Percentiles rank a stretch among this genome's conserved stretches.
These are phyloP conservation scores for Amblyornis subalaris DNA, from an alignment of 2,113 vertebrate genomes.

Conservation along the genomic window DNA sequence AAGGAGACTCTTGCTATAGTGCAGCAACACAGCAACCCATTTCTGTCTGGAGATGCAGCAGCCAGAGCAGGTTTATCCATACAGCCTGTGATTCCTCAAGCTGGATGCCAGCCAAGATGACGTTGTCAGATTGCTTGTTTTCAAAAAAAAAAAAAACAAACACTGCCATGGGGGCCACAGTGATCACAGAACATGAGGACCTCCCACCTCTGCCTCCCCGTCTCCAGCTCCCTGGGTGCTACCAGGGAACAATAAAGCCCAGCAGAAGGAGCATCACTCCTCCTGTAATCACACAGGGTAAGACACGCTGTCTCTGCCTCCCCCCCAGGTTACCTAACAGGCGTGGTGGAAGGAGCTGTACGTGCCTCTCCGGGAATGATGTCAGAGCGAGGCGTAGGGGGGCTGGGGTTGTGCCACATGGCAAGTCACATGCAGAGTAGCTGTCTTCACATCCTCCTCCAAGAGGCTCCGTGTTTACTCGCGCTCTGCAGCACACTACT, in stretches of 20 bases:
- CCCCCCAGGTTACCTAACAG: background rate
- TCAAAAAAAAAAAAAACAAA: background rate
- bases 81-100: background rate
- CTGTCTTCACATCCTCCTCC: background rate
- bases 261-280: background rate
- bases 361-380: background rate
- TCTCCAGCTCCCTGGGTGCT: background rate
- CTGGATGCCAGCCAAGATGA: background rate
- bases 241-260: background rate
- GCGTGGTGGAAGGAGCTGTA: background rate
- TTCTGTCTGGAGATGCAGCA: background rate
- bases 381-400: background rate
- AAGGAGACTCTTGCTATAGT: background rate
- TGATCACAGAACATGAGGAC: background rate
- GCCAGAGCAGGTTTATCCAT: background rate
- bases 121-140: background rate
- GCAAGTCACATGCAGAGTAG: background rate
- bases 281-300: background rate
- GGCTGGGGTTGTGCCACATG: background rate
- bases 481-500: fast-evolving
- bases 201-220: background rate
- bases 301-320: background rate
- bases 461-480: background rate
- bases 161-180: background rate
- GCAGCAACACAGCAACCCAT: background rate